Evolutionary conservation across 2,888 invertebrate species (phyloP).

Genomic region (Macrosoma leucophasiata): DNA sequence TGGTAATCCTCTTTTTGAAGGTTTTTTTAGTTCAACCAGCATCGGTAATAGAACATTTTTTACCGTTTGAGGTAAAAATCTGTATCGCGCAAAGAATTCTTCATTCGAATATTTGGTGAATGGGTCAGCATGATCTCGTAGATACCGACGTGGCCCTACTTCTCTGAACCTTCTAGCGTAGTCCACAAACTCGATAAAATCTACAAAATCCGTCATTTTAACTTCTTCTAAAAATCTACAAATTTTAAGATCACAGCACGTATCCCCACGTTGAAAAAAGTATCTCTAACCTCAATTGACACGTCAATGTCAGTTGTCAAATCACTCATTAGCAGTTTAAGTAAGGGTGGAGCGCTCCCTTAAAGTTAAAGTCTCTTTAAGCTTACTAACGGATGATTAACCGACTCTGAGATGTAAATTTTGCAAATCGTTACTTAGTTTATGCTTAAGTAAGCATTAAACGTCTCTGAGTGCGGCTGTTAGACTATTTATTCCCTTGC

Average conservation of each 20-base stretch:
- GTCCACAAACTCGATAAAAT: slow-evolving; percentile 11
- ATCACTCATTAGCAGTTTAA: no score
- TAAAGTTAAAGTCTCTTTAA: no score
- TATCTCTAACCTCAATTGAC: no score
- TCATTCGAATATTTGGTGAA: slow-evolving; percentile 14
- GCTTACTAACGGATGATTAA: no score
- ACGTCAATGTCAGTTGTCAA: no score
- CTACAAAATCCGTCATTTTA: slow-evolving; percentile 8
- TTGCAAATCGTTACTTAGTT: no score
- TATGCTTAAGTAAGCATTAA: no score
- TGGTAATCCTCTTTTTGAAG: slow-evolving; percentile 22
- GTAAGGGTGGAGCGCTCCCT: no score
- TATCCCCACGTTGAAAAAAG: no score
- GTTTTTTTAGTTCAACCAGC: slow-evolving; percentile 13
- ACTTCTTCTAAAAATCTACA: background rate
- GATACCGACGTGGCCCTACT: slow-evolving; percentile 14
- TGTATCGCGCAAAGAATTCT: slow-evolving; percentile 13
- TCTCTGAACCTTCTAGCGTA: slow-evolving; percentile 7
- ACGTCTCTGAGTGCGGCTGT: no score
- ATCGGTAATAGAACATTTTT: slow-evolving; percentile 11
- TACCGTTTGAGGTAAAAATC: slow-evolving; percentile 13
- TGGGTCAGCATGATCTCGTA: slow-evolving; percentile 17
- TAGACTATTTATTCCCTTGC: no score
- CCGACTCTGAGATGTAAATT: no score
- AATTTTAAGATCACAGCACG: background rate